Percentiles rank a stretch among this genome's conserved stretches.
Evolutionary conservation across 2,113 vertebrate species (phyloP).

Genomic region (Neomonachus schauinslandi): DNA sequence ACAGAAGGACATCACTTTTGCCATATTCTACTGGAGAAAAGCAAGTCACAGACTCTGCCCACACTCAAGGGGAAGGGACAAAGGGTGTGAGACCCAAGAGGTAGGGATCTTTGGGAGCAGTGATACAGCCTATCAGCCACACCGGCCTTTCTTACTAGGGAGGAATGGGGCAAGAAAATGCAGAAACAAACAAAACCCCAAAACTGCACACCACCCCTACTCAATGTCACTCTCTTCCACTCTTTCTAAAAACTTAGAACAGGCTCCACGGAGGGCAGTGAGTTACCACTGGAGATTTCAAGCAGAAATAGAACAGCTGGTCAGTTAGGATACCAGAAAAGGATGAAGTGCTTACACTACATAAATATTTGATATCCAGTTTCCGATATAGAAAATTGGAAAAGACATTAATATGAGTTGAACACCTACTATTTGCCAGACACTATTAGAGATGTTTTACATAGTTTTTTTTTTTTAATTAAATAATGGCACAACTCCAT

Average conservation of each 20-base stretch:
- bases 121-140: not conserved
- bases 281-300: not conserved
- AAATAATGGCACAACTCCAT: not conserved
- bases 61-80: not conserved
- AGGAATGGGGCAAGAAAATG: not conserved
- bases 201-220: rapidly evolving
- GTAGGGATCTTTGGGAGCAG: rapidly evolving
- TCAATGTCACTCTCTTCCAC: not conserved
- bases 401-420: not conserved
- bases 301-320: not conserved
- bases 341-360: not conserved
- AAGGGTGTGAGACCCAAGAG: not conserved
- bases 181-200: not conserved
- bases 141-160: not conserved
- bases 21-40: not conserved
- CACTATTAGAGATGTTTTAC: not conserved
- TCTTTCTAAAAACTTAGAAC: not conserved
- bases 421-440: not conserved
- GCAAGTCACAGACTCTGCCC: not conserved
- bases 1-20: too few species aligned
- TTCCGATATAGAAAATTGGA: not conserved
- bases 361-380: not conserved
- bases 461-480: not conserved
- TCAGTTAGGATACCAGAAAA: not conserved
- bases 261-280: not conserved